phyloP scores from a whole-genome alignment of 2,888 invertebrate genomes.

The Dicyrtomina minuta region DNA sequence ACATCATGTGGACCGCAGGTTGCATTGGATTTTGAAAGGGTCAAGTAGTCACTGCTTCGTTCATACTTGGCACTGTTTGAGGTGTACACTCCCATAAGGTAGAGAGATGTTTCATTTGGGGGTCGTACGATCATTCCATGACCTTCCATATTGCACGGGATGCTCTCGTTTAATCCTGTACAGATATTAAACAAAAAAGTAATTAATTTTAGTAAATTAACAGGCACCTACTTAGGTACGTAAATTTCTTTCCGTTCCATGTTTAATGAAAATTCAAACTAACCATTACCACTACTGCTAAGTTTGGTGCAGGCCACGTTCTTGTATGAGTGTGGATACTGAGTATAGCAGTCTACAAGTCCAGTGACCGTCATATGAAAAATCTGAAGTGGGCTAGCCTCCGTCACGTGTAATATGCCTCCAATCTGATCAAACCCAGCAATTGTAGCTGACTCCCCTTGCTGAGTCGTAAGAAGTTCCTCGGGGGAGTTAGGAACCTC shows the following conservation, averaged over 20 bases:
- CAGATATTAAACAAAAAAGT: not conserved
- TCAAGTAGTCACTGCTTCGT: not conserved
- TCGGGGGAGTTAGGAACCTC: not conserved
- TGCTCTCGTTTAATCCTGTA: not conserved
- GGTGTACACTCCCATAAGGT: constrained; percentile 1
- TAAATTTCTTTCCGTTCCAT: too few relatives aligned
- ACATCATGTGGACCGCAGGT: not conserved
- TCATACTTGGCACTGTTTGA: constrained; percentile 6
- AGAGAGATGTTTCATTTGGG: not conserved
- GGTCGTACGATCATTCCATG: not conserved
- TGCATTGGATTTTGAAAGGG: not conserved
- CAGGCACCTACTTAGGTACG: too few relatives aligned
- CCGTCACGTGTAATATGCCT: too few relatives aligned
- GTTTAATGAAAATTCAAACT: too few relatives aligned
- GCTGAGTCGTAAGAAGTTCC: not conserved
- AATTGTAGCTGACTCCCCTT: not conserved
- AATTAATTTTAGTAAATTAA: too few relatives aligned
- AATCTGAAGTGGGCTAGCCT: too few relatives aligned
- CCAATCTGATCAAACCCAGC: not conserved
- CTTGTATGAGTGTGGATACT: too few relatives aligned
- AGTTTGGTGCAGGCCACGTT: too few relatives aligned
- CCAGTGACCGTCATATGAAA: too few relatives aligned
- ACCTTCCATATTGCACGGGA: not conserved
- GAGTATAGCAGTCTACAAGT: too few relatives aligned
- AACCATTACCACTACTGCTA: too few relatives aligned